phyloP scores from a whole-genome alignment of 2,113 vertebrate genomes.

The Sminthopsis crassicaudata region DNA sequence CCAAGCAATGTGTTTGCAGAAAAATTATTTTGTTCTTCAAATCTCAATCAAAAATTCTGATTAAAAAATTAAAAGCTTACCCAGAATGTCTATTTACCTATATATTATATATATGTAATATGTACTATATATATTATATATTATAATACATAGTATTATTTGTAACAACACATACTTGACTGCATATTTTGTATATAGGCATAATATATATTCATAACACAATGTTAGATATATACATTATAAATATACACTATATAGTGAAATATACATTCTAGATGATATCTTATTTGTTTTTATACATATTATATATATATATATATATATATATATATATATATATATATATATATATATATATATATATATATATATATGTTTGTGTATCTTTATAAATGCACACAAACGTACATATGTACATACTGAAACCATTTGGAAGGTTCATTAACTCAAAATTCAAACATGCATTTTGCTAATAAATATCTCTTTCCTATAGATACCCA shows the following conservation, averaged over 20 bases:
- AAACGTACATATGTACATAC: neutral
- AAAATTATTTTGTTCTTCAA: slow-evolving; percentile 3
- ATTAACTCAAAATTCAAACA: neutral
- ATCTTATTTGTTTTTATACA: neutral
- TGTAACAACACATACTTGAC: too few species aligned
- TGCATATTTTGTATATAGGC: too few species aligned
- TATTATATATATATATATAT: neutral
- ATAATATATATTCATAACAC: neutral
- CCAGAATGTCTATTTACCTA: neutral
- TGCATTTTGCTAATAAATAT: slow-evolving; percentile 13
- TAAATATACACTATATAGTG: neutral
- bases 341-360: too few species aligned
- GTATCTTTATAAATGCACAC: neutral
- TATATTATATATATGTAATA: neutral
- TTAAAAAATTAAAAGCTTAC: neutral
- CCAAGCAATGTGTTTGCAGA: slow-evolving; percentile 21
- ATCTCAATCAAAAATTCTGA: neutral
- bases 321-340: neutral
- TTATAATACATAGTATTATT: neutral
- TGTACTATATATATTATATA: too few species aligned
- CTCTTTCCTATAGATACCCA: slow-evolving; percentile 3
- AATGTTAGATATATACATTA: too few species aligned
- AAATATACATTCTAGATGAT: neutral
- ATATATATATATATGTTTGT: too few species aligned
- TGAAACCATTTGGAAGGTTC: neutral